Evolutionary conservation across 2,113 vertebrate species (phyloP), one percentile per base, ranked within the genome.

Genomic region (Aramus guarauna): DNA sequence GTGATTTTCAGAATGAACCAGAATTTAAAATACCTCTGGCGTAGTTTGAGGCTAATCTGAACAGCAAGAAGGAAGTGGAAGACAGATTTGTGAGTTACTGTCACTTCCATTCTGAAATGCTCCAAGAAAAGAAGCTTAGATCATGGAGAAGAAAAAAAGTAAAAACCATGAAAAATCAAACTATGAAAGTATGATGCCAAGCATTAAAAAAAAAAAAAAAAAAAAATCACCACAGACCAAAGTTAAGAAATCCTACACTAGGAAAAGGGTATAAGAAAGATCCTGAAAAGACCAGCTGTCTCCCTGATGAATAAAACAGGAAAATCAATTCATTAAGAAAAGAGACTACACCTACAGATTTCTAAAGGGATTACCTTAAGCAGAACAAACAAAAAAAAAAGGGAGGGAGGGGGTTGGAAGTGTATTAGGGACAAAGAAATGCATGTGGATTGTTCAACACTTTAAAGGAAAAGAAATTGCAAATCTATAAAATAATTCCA

Each of bases 331-430:
- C 2, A 78, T 84, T 76, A 67, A 66, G 27, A 78, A 67, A 59
- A 27, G 15, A 80, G 53, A 77, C 15, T 53, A 41, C 2, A 48
- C 4, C 23, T 83, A 47, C 36, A 4, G 8, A 63, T 73, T 76
- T 68, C 21, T 76, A 48, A 92, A 73, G 27, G 30, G 13, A 69
- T 39, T 58, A 76, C 7, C 4, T 45, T 19, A 75, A 68, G n/a
- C 6, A 85, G 32, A 90, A 67, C 4, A 72, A 43, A 23, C 72
- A 50, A 67, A 37, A 18, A 11, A 29, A 74, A 37, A 39, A 29
- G 39, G 3, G 3, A 1, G 10, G 7, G 36, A 1, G 0, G 1
- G 2, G 8, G 2, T 29, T 48, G n/a, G 15, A 95, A 63, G 2
- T 21, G 12, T 8, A 36, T 3, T 64, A 23, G 2, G 22, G 8